Conservation (phyloP, 2,113 vertebrate genomes). For the Aramus guarauna region DNA sequence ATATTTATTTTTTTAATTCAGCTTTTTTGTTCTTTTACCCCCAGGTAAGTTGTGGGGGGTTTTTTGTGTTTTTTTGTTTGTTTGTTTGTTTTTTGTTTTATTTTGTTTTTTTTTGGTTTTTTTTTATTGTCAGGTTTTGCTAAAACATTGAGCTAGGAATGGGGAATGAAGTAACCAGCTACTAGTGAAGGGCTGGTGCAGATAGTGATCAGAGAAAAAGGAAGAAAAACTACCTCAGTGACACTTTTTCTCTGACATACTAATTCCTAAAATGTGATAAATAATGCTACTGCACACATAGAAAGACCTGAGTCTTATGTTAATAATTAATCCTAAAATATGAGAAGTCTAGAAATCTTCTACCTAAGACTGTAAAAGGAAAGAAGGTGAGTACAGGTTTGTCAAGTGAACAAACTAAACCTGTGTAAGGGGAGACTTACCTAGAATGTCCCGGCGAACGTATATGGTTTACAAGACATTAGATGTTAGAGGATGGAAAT, state of each 20-base stretch:
- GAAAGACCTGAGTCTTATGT: neutral
- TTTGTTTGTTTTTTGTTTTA: too few relatives aligned
- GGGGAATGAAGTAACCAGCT: neutral
- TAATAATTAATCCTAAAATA: neutral
- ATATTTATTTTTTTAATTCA: neutral
- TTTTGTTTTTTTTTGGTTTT: too few relatives aligned
- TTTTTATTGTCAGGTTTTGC: neutral
- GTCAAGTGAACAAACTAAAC: neutral
- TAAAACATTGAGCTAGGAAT: neutral
- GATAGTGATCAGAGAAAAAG: neutral
- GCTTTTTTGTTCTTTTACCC: neutral
- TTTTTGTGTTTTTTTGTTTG: neutral
- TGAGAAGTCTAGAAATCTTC: neutral
- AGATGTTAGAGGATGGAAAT: neutral
- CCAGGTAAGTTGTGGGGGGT: neutral
- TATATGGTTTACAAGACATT: rapidly evolving
- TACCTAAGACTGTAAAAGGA: neutral
- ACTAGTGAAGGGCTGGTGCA: neutral
- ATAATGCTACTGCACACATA: neutral
- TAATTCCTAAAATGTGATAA: neutral
- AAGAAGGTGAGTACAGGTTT: neutral
- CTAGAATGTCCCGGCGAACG: neutral
- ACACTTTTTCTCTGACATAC: neutral
- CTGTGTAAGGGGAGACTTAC: neutral
- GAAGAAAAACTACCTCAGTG: neutral